phyloP scores from a whole-genome alignment of 2,797 vertebrate species.

The Threskiornis aethiopicus region DNA sequence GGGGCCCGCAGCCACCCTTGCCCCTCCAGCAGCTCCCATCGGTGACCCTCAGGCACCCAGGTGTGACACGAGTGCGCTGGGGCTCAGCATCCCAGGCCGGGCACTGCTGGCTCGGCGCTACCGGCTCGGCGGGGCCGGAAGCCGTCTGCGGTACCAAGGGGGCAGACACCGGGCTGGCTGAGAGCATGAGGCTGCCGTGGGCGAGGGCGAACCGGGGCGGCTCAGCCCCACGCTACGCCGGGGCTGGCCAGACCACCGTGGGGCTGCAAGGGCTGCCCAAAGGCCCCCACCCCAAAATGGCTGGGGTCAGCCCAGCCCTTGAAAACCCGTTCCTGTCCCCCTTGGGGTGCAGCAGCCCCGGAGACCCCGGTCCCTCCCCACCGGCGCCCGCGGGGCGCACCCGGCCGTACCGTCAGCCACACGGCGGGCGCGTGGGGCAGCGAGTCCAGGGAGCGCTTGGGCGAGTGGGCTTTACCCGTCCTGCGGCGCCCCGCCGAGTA shows the following conservation, averaged over 20 bases:
- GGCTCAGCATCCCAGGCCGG: not conserved
- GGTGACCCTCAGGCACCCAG: rapidly evolving
- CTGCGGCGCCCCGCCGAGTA: constrained; percentile 71
- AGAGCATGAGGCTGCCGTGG: not conserved
- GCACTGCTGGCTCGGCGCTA: not conserved
- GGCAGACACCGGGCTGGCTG: not conserved
- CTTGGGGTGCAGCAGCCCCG: not conserved
- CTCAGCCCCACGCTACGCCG: not conserved
- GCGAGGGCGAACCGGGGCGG: not conserved
- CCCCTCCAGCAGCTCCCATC: not conserved
- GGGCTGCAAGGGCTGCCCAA: not conserved
- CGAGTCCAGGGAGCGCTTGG: constrained; percentile 75
- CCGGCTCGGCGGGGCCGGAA: not conserved
- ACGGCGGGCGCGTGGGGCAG: constrained; percentile 74
- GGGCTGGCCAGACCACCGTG: rapidly evolving
- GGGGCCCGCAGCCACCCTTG: rapidly evolving
- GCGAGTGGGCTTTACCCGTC: constrained; percentile 63
- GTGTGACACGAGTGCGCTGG: rapidly evolving
- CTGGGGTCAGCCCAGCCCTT: not conserved
- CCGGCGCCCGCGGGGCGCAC: not conserved
- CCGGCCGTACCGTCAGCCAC: constrained; percentile 79
- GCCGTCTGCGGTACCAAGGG: rapidly evolving
- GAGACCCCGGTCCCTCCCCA: not conserved
- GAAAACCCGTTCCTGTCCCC: not conserved
- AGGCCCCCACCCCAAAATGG: not conserved